A percentile compares a stretch with the other conserved stretches of the same genome.
Evolutionary conservation across 2,797 vertebrate genomes (phyloP).

Genomic region (Borostomias antarcticus): DNA sequence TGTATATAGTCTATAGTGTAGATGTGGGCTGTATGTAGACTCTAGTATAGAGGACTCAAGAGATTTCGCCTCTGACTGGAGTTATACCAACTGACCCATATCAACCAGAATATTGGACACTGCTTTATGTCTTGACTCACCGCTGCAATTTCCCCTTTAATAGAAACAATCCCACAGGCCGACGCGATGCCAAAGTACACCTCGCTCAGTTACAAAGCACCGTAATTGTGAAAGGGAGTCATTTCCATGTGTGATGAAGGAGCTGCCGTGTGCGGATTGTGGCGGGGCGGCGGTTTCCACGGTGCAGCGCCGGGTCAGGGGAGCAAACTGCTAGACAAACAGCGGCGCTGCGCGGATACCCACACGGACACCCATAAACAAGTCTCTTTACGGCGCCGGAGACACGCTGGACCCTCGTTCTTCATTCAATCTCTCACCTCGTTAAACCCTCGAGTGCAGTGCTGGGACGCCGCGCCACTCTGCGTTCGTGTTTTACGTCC

Average conservation of each 20-base stretch:
- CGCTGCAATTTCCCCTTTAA: neutral
- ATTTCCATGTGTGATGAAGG: too few relatives aligned
- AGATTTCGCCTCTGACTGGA: too few relatives aligned
- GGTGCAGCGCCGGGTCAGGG: neutral
- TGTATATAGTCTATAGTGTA: too few relatives aligned
- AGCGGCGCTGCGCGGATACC: constrained; percentile 8
- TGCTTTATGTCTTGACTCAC: constrained; percentile 1
- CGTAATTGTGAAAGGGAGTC: too few relatives aligned
- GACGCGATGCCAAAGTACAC: neutral
- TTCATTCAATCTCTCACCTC: constrained; percentile 5
- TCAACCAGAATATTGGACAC: neutral
- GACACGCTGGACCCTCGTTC: neutral
- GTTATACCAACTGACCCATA: constrained; percentile 4
- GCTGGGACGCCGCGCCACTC: neutral
- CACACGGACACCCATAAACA: constrained; percentile 23
- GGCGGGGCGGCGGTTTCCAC: neutral
- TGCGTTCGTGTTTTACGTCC: neutral
- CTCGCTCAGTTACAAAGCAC: too few relatives aligned
- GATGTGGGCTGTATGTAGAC: too few relatives aligned
- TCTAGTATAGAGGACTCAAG: too few relatives aligned
- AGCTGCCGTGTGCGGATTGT: neutral
- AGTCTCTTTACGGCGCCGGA: neutral
- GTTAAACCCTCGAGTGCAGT: neutral
- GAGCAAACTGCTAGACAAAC: neutral
- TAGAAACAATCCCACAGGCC: constrained; percentile 3